A percentile compares a stretch with the other conserved stretches of the same genome.
Conservation (phyloP, 2,113 vertebrate species). For the Ammospiza caudacuta region DNA sequence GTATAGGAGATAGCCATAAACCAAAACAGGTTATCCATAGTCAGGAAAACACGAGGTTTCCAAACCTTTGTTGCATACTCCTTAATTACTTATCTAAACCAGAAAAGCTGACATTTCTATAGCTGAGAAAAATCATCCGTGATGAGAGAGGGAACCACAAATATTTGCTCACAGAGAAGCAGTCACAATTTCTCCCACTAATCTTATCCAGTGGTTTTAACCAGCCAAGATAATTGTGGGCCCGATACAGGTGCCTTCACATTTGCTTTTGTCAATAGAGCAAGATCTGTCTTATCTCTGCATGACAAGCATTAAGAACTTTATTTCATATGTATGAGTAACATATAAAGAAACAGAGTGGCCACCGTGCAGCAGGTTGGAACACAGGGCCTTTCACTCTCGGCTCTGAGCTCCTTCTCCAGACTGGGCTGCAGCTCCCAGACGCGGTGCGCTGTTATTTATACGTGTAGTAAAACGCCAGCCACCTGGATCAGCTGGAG, state of each 20-base stretch:
- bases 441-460: background rate
- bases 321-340: background rate
- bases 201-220: slow-evolving; percentile 8
- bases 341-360: fast-evolving
- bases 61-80: background rate
- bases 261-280: background rate
- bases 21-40: fast-evolving
- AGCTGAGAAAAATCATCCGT: background rate
- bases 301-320: background rate
- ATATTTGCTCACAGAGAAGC: background rate
- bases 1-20: background rate
- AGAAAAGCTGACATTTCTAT: background rate
- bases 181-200: background rate
- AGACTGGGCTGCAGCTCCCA: background rate
- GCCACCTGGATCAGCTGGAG: slow-evolving; percentile 27
- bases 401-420: background rate
- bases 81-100: background rate
- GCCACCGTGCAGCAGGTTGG: background rate
- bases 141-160: background rate
- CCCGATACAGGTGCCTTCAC: background rate
- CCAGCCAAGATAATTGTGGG: background rate
- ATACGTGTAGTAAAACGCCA: background rate
- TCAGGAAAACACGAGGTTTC: background rate
- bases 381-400: slow-evolving; percentile 44
- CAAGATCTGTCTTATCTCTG: background rate